Conservation (phyloP, 2,797 vertebrate genomes). For the Carcharodon carcharias region DNA sequence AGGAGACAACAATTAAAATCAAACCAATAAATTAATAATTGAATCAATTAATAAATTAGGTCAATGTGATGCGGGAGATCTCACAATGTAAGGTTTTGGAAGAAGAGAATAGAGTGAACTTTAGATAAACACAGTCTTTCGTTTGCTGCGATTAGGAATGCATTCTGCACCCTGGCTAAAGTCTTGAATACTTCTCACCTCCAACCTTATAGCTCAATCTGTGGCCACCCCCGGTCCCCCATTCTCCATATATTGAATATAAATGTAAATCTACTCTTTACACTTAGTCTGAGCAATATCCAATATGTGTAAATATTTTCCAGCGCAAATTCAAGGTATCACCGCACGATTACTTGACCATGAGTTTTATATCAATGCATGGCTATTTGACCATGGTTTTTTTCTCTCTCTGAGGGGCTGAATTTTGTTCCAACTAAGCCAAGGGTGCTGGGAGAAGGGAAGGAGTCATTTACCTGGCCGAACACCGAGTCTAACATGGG, state of each 20-base stretch:
- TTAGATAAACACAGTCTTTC: background rate
- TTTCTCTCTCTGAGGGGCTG: too few species aligned
- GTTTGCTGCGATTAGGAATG: background rate
- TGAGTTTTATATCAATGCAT: too few species aligned
- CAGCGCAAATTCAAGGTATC: background rate
- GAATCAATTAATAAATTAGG: background rate
- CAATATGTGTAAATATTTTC: background rate
- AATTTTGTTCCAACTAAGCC: too few species aligned
- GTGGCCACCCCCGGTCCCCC: background rate
- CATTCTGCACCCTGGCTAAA: background rate
- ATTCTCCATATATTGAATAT: background rate
- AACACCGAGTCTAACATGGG: slow-evolving; percentile 88
- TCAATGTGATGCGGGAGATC: background rate
- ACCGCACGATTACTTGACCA: too few species aligned
- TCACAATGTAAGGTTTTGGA: background rate
- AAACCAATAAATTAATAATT: background rate
- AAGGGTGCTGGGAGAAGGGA: too few species aligned
- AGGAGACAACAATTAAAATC: background rate
- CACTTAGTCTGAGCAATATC: background rate
- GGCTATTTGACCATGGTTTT: too few species aligned
- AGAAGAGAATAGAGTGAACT: too few species aligned
- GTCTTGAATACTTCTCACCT: background rate
- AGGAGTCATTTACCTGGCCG: slow-evolving; percentile 62
- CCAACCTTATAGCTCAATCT: too few species aligned
- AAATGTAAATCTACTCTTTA: background rate